Evolutionary conservation across 2,113 vertebrate genomes (phyloP).

Genomic region (Dasyprocta punctata): DNA sequence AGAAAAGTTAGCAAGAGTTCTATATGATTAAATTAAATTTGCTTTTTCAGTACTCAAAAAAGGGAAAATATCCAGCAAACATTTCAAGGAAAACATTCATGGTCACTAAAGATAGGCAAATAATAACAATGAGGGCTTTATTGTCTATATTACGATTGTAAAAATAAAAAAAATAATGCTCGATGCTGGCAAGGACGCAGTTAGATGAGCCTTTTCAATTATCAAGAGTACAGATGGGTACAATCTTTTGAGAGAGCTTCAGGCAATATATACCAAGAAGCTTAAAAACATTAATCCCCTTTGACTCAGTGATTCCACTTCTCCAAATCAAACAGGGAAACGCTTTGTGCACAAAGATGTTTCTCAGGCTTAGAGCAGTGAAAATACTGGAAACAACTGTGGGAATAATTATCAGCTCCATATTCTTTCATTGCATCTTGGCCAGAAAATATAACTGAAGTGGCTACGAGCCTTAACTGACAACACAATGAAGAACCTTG

Average conservation of each 20-base stretch:
- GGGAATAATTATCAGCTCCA: slow-evolving; percentile 44
- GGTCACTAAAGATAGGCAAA: slow-evolving; percentile 15
- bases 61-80: not conserved
- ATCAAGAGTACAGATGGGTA: not conserved
- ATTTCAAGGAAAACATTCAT: not conserved
- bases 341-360: slow-evolving; percentile 22
- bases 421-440: slow-evolving; percentile 34
- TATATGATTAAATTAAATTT: not conserved
- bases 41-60: slow-evolving; percentile 11
- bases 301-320: slow-evolving; percentile 35
- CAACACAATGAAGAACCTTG: slow-evolving; percentile 10
- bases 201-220: not conserved
- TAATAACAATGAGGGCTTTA: not conserved
- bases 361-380: not conserved
- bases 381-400: slow-evolving; percentile 9
- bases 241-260: slow-evolving; percentile 2
- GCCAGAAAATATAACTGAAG: slow-evolving; percentile 56
- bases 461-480: slow-evolving; percentile 19
- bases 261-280: slow-evolving; percentile 9
- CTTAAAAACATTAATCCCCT: slow-evolving; percentile 35
- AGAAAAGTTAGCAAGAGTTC: not conserved
- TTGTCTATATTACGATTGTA: not conserved
- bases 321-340: slow-evolving; percentile 22
- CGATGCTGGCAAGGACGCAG: not conserved
- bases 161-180: slow-evolving; percentile 18